Evolutionary conservation across 2,113 vertebrate species (phyloP), one percentile per base, ranked within the genome.

Genomic region (Clarias macrocephalus): DNA sequence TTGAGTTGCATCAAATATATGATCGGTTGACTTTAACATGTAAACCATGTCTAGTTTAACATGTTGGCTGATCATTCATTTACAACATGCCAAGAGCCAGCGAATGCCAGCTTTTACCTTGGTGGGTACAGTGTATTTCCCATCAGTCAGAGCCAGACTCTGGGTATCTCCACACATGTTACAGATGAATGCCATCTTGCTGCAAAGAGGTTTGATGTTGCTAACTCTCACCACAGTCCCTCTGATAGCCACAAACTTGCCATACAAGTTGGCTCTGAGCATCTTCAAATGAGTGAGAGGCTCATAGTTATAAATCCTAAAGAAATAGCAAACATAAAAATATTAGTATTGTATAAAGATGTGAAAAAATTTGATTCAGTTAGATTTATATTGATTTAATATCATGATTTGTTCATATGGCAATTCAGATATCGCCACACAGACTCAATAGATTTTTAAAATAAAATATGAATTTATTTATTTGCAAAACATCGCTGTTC

Each of bases 211-310:
- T 66, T 96, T 97, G 85, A 99, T 97, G 65, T 96, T 99, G 92
- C 98, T 96, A 76, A 99, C 97, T 37, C 98, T 95, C 63, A 99
- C 97, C 52, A 99, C 97, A 0, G 98, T 99, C 5, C 98, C 98
- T 57, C 96, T 95, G 76, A 99, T 87, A 30, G 96, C 95, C 30
- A 99, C 90, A 30, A 96, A 96, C 60, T 96, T 98, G 0, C 98
- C 97, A 0, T 98, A 99, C 91, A 95, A 96, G 90, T 97, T 98
- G 82, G 98, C 98, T 11, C 97, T 94, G 48, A 99, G 82, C 0
- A 94, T 97, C 86, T 97, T 96, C 90, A 99, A 91, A 1, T 96
- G 95, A 33, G 96, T 99, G 68, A 97, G 68, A 0, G 97, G 97
- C 10, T 99, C 97, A 0, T 97, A 99, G 94, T 99, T 99, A 91